Percentiles rank a stretch among this genome's conserved stretches.
Conservation (phyloP, 2,113 vertebrate genomes). For the Charadrius vociferus region DNA sequence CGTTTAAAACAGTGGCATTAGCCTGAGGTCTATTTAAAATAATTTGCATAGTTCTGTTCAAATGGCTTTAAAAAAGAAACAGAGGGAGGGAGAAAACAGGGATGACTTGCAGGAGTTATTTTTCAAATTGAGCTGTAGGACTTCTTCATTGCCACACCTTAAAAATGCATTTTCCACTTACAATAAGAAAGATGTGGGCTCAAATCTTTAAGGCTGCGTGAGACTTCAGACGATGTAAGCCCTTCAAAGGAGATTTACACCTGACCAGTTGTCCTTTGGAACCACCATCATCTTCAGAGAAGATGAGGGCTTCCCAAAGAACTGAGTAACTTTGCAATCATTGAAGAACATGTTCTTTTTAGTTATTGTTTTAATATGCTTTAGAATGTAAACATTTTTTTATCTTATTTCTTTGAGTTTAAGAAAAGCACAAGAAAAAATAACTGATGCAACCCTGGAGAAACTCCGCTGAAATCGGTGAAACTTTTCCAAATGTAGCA, state of each 20-base stretch:
- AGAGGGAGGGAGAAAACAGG: neutral
- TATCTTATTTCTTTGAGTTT: neutral
- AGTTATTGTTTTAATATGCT: neutral
- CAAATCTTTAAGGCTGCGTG: neutral
- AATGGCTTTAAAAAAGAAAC: constrained; percentile 17
- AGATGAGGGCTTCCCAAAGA: neutral
- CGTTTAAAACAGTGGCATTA: constrained; percentile 30
- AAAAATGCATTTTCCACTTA: neutral
- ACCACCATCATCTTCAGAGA: neutral
- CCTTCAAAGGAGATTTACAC: constrained; percentile 5
- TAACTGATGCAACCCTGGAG: neutral
- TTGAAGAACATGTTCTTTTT: neutral
- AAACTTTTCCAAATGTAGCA: neutral
- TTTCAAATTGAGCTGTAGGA: constrained; percentile 53
- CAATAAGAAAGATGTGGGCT: neutral
- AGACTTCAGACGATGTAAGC: neutral
- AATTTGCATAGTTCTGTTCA: constrained; percentile 22
- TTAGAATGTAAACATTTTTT: neutral
- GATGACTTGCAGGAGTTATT: constrained; percentile 28
- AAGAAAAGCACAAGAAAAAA: neutral
- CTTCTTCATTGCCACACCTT: neutral
- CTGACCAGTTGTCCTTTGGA: neutral
- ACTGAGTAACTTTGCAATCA: neutral
- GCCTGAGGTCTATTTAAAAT: constrained; percentile 47
- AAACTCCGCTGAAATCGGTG: neutral